Percentiles rank a stretch among this genome's conserved stretches.
These are phyloP conservation scores for Coregonus ussuriensis DNA, from an alignment of 2,797 vertebrate species.

Conservation along the genomic window DNA sequence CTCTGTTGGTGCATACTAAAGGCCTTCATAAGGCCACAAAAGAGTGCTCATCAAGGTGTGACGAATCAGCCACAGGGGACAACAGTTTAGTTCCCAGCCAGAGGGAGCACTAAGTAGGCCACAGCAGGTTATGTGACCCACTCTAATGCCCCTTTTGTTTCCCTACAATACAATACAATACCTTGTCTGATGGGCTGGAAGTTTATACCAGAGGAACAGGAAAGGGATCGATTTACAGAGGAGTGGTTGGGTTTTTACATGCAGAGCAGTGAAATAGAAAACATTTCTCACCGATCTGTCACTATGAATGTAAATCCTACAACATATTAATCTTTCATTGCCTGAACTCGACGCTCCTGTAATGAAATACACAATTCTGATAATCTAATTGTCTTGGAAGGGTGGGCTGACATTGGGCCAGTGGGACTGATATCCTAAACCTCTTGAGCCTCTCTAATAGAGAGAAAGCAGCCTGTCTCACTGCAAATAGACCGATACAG, in stretches of 20 bases:
- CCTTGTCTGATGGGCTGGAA: constrained; percentile 67
- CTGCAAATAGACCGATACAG: neutral
- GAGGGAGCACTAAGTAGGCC: constrained; percentile 66
- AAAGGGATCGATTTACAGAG: constrained; percentile 56
- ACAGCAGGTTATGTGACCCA: constrained; percentile 68
- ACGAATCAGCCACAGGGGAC: neutral
- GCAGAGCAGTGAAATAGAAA: constrained; percentile 28
- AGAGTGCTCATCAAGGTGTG: neutral
- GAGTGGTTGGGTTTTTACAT: constrained; percentile 29
- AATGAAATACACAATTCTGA: constrained; percentile 34
- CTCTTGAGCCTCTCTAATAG: neutral
- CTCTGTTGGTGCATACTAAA: neutral
- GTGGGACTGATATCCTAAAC: neutral
- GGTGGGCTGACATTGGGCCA: constrained; percentile 18
- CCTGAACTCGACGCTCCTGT: constrained; percentile 16
- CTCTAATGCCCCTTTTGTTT: constrained; percentile 65
- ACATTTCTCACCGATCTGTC: neutral
- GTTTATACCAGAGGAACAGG: constrained; percentile 48
- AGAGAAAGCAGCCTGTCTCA: neutral
- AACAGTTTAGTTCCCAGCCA: constrained; percentile 47
- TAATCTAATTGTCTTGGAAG: constrained; percentile 49
- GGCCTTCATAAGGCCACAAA: neutral
- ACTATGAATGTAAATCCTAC: constrained; percentile 26
- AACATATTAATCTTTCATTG: constrained; percentile 22
- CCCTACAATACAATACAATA: constrained; percentile 70